phyloP scores from a whole-genome alignment of 2,797 vertebrate species.

The Naso thynnoides region DNA sequence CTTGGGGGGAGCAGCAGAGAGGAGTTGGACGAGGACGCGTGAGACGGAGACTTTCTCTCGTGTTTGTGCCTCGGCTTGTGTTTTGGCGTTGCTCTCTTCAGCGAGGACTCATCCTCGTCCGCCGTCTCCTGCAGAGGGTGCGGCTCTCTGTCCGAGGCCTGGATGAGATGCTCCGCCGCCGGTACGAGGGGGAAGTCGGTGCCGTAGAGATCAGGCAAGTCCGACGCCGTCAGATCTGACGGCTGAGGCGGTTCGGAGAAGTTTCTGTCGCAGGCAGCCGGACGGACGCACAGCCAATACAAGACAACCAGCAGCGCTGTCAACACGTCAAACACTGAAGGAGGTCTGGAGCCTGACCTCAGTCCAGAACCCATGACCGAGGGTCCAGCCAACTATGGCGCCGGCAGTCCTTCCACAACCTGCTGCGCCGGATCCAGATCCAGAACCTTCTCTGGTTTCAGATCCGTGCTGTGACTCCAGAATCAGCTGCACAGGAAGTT shows the following conservation, averaged over 20 bases:
- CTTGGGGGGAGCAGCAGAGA: slow-evolving; percentile 23
- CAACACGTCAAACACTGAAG: not conserved
- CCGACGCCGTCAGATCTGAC: not conserved
- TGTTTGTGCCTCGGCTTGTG: slow-evolving; percentile 23
- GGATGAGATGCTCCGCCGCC: accelerated
- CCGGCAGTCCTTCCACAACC: not conserved
- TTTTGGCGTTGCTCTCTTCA: not conserved
- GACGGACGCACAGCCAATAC: not conserved
- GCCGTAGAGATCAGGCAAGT: slow-evolving; percentile 4
- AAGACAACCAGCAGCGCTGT: slow-evolving; percentile 3
- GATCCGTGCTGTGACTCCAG: not conserved
- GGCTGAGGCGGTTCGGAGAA: slow-evolving; percentile 14
- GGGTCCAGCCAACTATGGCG: not conserved
- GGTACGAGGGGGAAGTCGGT: not conserved
- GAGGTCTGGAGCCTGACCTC: not conserved
- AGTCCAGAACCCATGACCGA: not conserved
- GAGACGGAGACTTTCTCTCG: not conserved
- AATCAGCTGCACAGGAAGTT: not conserved
- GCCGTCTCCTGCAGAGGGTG: slow-evolving; percentile 17
- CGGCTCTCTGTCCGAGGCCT: not conserved
- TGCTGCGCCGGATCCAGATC: not conserved
- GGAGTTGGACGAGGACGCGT: slow-evolving; percentile 19
- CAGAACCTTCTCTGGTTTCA: not conserved
- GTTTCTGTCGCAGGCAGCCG: slow-evolving; percentile 30
- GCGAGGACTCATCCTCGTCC: not conserved